A percentile compares a stretch with the other conserved stretches of the same genome.
These are phyloP conservation scores for Sebastes hopkinsi DNA, from an alignment of 2,797 vertebrate species.

Conservation along the genomic window DNA sequence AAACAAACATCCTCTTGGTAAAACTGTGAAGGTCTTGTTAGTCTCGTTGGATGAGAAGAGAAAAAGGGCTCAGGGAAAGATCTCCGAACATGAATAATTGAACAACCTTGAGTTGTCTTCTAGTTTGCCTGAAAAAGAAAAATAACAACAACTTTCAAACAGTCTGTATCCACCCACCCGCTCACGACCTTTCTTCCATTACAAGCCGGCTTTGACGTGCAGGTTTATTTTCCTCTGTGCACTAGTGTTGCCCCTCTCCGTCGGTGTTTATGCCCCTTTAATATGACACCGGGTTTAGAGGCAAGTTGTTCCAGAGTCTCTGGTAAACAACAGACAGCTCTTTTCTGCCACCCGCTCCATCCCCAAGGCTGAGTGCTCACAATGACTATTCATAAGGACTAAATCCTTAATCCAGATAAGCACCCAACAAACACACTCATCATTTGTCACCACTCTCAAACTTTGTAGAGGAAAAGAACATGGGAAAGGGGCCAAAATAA, in stretches of 20 bases:
- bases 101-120: constrained; percentile 54
- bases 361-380: constrained; percentile 34
- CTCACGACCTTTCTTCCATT: constrained; percentile 18
- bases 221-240: not conserved
- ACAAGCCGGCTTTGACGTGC: constrained; percentile 24
- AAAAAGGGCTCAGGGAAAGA: constrained; percentile 23
- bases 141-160: constrained; percentile 19
- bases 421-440: not conserved
- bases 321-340: constrained; percentile 48
- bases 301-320: constrained; percentile 14
- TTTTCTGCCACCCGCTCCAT: constrained; percentile 14
- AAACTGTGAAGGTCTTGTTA: constrained; percentile 57
- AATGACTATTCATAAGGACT: constrained; percentile 56
- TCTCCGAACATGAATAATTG: constrained; percentile 66
- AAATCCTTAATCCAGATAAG: constrained; percentile 54
- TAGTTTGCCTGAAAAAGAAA: not conserved
- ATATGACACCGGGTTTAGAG: constrained; percentile 24
- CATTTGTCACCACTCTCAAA: not conserved
- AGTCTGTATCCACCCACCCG: constrained; percentile 10
- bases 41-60: constrained; percentile 42
- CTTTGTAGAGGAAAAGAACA: not conserved
- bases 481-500: not conserved
- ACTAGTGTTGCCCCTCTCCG: not conserved
- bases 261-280: not conserved
- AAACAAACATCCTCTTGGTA: constrained; percentile 60